Percentiles rank a stretch among this genome's conserved stretches.
Evolutionary conservation across 2,797 vertebrate genomes (phyloP).

Genomic region (Brachymystax lenok): DNA sequence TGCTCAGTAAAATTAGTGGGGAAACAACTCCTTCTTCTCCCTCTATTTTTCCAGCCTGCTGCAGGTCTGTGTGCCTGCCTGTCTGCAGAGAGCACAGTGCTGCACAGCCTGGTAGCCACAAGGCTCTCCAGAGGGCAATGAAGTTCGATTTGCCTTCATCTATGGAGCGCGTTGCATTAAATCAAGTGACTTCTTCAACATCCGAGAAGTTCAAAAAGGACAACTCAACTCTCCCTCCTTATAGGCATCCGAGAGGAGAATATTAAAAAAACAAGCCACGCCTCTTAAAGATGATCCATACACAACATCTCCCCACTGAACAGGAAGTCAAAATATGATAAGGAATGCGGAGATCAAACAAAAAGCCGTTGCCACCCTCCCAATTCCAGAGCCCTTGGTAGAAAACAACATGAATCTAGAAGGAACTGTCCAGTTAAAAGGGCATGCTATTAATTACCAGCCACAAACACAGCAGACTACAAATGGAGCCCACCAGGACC

Average conservation of each 20-base stretch:
- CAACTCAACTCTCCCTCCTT: neutral
- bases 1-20: constrained; percentile 16
- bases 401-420: neutral
- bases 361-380: neutral
- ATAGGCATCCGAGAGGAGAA: neutral
- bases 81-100: neutral
- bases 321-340: neutral
- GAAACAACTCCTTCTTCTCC: constrained; percentile 5
- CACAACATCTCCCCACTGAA: neutral
- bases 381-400: neutral
- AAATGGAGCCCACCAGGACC: constrained; percentile 32
- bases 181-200: constrained; percentile 2
- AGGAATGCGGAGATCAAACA: neutral
- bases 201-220: neutral
- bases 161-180: neutral
- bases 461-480: constrained; percentile 11
- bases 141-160: constrained; percentile 1
- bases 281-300: neutral
- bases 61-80: too few relatives aligned
- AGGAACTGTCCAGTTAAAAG: neutral
- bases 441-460: neutral
- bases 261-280: neutral
- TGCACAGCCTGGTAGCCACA: neutral
- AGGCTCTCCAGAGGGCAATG: neutral
- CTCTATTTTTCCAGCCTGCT: neutral